Base-by-base conservation (phyloP, 2,888 invertebrate species). In the Lepidocyrtinus sp. region DNA sequence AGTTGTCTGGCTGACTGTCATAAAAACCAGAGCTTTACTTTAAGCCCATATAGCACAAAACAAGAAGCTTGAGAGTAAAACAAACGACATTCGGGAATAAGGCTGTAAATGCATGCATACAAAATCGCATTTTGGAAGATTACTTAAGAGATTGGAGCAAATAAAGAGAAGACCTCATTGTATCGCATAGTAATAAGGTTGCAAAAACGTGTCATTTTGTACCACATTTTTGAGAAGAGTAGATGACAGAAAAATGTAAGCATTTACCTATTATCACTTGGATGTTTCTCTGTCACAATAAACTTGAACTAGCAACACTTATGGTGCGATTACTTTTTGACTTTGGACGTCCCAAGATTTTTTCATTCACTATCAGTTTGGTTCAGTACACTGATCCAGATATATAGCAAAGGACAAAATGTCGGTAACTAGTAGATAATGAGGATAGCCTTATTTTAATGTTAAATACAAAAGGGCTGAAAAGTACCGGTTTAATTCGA, bases 401-500 rank as follows among this genome's bases (percentile, higher is more conserved):
- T 73, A 78, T 9, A 1, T 45, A 55, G 7, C n/a, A 7, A 63
- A 63, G 59, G 22, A 17, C 36, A 27, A 50, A 62, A 71, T 71
- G 61, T 36, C 55, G 26, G 55, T 50, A 50, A 45, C 64, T 50
- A 62, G 27, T 5, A 21, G 70, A 76, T 76, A 71, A 76, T 76
- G 59, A 76, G 70, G 70, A 65, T 76, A 27, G 15, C 25, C 63
- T 55, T 17, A 65, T 64, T 74, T 50, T 61, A 50, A 25, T 15
- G 26, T n/a, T 27, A 21, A 70, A 50, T 74, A 67, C 67, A 67
- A 65, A 46, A 21, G 63, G 45, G 69, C 61, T 27, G 76, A 76
- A n/a, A 76, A 76, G 76, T 76, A 76, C 76, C 76, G 70, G 76
- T 76, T 76, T 71, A 76, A 65, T 76, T 70, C 55, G 69, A 62